Evolutionary conservation across 2,888 invertebrate species (phyloP), one percentile per base, ranked within the genome.

Genomic region (Phanerotoma sp.): DNA sequence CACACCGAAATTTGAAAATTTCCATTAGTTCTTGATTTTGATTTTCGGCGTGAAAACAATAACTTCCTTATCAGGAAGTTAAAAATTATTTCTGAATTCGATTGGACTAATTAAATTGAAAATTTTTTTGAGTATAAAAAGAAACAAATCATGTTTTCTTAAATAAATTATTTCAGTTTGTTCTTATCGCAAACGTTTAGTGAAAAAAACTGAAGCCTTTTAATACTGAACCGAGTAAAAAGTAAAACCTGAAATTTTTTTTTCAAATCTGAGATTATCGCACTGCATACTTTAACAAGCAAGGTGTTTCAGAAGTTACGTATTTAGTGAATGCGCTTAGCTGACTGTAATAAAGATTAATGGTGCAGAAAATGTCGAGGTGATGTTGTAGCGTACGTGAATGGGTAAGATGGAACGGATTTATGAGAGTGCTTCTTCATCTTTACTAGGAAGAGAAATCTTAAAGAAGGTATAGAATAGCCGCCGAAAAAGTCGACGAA

Each of bases 331-430:
- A 21, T 21, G 41, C 46, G 46, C 46, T 46, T 45, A 35, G 41
- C 28, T 33, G 51, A 42, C 51, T 46, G 38, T 53, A 47, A 53
- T 53, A 47, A 47, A 53, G 52, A 53, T 53, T 53, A 53, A 53
- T 53, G 52, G 40, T 40, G 32, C 47, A 53, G 40, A 53, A 53
- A 53, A 53, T 53, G 32, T 38, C 32, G 40, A 33, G 46, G 40
- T 48, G 32, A 53, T 33, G 40, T 45, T 49, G 46, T 35, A 30
- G 30, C n/a, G n/a, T 46, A 40, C 25, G 32, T 47, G 46, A 47
- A 40, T 47, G 46, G n/a, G 46, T 47, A 38, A 48, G 15, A 33
- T 40, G 11, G 35, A 28, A 21, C 11, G 33, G 18, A 53, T 53
- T 47, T 53, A 53, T 40, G 32, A 38, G 32, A 47, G n/a, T n/a